Conservation (phyloP, 2,888 invertebrate genomes). For the Plusia festucae region DNA sequence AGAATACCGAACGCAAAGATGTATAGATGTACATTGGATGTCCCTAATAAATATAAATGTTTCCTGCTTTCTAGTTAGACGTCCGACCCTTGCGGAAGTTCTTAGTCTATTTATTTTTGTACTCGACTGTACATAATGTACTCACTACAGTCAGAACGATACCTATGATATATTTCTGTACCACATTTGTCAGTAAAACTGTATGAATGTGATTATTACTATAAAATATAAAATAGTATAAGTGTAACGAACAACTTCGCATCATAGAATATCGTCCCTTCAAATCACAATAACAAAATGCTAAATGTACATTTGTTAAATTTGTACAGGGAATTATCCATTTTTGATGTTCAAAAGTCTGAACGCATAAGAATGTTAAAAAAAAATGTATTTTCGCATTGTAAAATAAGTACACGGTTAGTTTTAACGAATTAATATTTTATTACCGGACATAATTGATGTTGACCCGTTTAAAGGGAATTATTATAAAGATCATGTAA, state of each 20-base stretch:
- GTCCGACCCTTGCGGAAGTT: constrained; percentile 32
- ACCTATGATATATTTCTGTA: constrained; percentile 50
- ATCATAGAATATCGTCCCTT: constrained; percentile 68
- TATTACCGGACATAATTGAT: constrained; percentile 84
- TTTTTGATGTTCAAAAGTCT: constrained; percentile 87
- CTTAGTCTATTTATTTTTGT: constrained; percentile 49
- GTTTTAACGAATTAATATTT: constrained; percentile 87
- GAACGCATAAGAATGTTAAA: constrained; percentile 77
- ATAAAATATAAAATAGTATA: constrained; percentile 62
- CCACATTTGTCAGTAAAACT: constrained; percentile 67
- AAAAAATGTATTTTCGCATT: constrained; percentile 87
- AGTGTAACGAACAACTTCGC: constrained; percentile 60
- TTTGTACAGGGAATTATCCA: constrained; percentile 87
- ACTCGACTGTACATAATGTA: constrained; percentile 30
- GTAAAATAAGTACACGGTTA: constrained; percentile 87
- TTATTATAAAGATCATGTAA: constrained; percentile 72
- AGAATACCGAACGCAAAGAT: constrained; percentile 45
- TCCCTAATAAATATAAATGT: constrained; percentile 43
- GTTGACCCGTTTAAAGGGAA: constrained; percentile 82
- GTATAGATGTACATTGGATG: constrained; percentile 51
- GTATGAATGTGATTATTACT: constrained; percentile 62
- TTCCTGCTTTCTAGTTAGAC: constrained; percentile 52
- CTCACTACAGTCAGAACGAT: constrained; percentile 46
- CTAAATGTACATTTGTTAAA: constrained; percentile 84
- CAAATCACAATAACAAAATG: constrained; percentile 89